Evolutionary conservation across 2,888 invertebrate species (phyloP), one percentile per base, ranked within the genome.

Genomic region (Thereva nobilitata): DNA sequence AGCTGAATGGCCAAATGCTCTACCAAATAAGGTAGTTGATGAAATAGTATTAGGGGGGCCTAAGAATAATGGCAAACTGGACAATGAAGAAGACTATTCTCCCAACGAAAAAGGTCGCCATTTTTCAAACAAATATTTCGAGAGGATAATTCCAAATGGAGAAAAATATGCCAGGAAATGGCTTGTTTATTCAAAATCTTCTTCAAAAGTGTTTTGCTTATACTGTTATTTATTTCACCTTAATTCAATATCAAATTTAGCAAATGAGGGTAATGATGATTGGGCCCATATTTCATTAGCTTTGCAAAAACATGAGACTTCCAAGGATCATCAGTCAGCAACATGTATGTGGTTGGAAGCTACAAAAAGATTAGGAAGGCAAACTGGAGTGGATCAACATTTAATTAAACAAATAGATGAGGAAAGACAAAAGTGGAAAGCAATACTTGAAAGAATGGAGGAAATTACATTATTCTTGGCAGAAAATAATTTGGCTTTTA

Each of bases 401-500:
- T 12, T 4, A n/a, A n/a, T n/a, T n/a, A n/a, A n/a, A n/a, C n/a
- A n/a, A n/a, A n/a, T n/a, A n/a, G n/a, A n/a, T n/a, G n/a, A n/a
- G n/a, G n/a, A n/a, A n/a, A n/a, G n/a, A n/a, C n/a, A n/a, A n/a
- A n/a, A n/a, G n/a, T n/a, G n/a, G n/a, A n/a, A n/a, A n/a, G n/a
- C n/a, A n/a, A n/a, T n/a, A n/a, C n/a, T n/a, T n/a, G n/a, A n/a
- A n/a, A n/a, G 52, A 34, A 23, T 52, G 34, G 23, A 23, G 7
- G 52, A n/a, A 4, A 52, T 52, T 4, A 23, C 10, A 23, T 64
- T 64, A 38, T 64, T 45, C 44, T 54, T 54, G 44, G 49, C 45
- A 40, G 64, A 53, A 54, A 41, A 64, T 45, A 64, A 64, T 64
- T 54, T 54, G 35, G 53, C 54, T 42, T 64, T 64, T 12, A 7